Percentiles rank a stretch among this genome's conserved stretches.
Evolutionary conservation across 1,140 invertebrate genomes (phyloP).

Genomic region (Asobara japonica): DNA sequence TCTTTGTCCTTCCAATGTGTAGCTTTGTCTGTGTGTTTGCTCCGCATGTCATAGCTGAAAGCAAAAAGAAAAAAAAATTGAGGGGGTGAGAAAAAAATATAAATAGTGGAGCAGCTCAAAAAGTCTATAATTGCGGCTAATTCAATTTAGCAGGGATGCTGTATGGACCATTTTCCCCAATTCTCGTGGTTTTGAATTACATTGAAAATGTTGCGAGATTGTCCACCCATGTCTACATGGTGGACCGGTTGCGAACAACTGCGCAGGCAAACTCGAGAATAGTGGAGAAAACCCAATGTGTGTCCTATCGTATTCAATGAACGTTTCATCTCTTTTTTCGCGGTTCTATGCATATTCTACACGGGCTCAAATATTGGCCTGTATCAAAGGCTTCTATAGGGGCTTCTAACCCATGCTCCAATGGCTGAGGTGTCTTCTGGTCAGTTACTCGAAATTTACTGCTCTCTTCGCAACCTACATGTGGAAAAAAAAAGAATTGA

Average conservation of each 20-base stretch:
- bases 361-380: background rate
- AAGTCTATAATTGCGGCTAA: background rate
- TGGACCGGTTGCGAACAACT: constrained; percentile 35
- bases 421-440: background rate
- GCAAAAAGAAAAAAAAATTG: constrained; percentile 36
- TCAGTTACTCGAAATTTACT: no score
- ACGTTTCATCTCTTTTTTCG: constrained; percentile 8
- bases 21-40: constrained; percentile 66
- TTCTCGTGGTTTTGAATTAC: constrained; percentile 33
- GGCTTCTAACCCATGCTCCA: background rate
- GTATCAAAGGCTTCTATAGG: background rate
- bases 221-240: constrained; percentile 38
- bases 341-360: constrained; percentile 1
- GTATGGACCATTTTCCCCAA: constrained; percentile 1
- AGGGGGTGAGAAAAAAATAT: background rate
- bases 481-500: no score
- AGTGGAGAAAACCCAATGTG: background rate
- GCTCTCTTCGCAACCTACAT: no score
- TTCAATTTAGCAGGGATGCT: background rate
- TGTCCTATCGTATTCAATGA: constrained; percentile 18
- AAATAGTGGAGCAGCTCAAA: no score
- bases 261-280: background rate
- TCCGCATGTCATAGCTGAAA: constrained; percentile 73
- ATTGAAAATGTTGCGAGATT: constrained; percentile 32
- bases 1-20: constrained; percentile 71